Evolutionary conservation across 2,113 vertebrate species (phyloP).

Genomic region (Salvelinus sp.): DNA sequence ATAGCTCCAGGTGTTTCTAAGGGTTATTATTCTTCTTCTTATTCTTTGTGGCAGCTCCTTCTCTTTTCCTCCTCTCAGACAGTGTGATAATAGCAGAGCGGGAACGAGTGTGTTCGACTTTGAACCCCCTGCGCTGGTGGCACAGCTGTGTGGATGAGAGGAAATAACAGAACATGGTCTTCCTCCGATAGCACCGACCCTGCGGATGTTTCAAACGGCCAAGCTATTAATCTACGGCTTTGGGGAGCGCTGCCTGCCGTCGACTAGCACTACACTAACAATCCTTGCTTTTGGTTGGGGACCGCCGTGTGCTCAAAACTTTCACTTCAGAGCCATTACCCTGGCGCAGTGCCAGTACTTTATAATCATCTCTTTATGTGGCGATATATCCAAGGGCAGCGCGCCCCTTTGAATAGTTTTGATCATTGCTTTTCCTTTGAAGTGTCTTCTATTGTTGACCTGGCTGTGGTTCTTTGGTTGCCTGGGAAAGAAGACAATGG

Average conservation of each 20-base stretch:
- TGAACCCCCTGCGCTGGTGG: not conserved
- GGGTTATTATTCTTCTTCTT: too few species aligned
- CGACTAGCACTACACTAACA: slow-evolving; percentile 25
- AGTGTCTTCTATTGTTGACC: not conserved
- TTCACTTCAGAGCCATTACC: slow-evolving; percentile 20
- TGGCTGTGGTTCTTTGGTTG: not conserved
- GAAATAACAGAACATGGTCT: slow-evolving; percentile 32
- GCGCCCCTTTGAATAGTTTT: not conserved
- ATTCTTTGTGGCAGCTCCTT: too few species aligned
- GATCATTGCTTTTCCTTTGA: not conserved
- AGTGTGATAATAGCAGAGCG: too few species aligned
- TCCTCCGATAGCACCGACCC: slow-evolving; percentile 43
- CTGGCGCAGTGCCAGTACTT: slow-evolving; percentile 7
- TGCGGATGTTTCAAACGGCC: slow-evolving; percentile 53
- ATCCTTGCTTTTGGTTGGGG: slow-evolving; percentile 5
- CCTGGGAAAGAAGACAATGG: slow-evolving; percentile 13
- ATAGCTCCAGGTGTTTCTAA: too few species aligned
- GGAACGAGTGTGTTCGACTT: too few species aligned
- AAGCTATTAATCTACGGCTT: slow-evolving; percentile 62
- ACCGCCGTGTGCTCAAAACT: slow-evolving; percentile 24
- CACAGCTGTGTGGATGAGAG: slow-evolving; percentile 32
- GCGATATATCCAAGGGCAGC: not conserved
- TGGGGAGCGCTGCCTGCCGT: slow-evolving; percentile 31
- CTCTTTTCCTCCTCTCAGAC: too few species aligned
- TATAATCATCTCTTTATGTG: slow-evolving; percentile 38